Percentiles rank a stretch among this genome's conserved stretches.
These are phyloP conservation scores for Brachionus asplanchnoidis DNA, from an alignment of 1,140 invertebrate genomes.

Conservation along the genomic window DNA sequence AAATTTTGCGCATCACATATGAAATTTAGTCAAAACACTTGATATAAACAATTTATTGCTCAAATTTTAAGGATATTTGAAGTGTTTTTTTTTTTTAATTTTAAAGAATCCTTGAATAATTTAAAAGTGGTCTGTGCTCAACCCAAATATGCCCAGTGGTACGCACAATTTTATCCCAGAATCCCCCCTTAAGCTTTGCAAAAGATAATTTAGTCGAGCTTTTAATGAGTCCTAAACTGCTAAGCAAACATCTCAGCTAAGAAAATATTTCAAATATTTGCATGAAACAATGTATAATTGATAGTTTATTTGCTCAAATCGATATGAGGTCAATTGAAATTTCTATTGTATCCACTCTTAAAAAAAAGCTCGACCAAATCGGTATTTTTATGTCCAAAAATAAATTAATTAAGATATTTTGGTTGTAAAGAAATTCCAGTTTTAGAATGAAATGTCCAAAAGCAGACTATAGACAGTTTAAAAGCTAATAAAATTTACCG, in stretches of 20 bases:
- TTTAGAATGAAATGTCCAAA: neutral
- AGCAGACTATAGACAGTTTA: too few relatives aligned
- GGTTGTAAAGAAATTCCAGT: constrained; percentile 15
- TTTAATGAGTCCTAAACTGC: neutral
- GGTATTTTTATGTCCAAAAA: constrained; percentile 1
- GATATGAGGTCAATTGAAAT: neutral
- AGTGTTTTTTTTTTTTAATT: neutral
- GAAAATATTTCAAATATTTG: neutral
- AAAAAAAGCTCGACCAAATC: neutral
- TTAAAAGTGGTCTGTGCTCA: neutral
- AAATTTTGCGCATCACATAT: neutral
- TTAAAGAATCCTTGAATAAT: neutral
- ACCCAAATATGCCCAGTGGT: neutral
- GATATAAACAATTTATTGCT: neutral
- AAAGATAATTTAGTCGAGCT: neutral
- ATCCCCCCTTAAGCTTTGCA: neutral
- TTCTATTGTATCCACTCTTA: neutral
- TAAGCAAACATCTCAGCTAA: neutral
- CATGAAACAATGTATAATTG: neutral
- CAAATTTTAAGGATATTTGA: neutral
- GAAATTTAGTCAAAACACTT: neutral
- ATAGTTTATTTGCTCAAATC: neutral
- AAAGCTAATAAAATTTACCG: too few relatives aligned
- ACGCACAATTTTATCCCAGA: neutral
- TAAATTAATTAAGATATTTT: neutral